phyloP scores from a whole-genome alignment of 2,888 invertebrate genomes.

The Colostygia pectinataria region DNA sequence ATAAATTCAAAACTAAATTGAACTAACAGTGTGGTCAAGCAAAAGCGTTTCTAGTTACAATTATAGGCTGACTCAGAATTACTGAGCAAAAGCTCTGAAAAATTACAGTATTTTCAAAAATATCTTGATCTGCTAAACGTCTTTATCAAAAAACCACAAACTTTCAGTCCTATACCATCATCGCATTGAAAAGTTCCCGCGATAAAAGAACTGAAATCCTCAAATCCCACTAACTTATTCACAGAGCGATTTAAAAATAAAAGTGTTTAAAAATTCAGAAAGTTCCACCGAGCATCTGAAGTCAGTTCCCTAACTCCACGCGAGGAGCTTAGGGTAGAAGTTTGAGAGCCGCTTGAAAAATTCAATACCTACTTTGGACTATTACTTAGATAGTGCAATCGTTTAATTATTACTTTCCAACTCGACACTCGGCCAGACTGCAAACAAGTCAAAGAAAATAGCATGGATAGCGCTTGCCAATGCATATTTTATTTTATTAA shows the following conservation, averaged over 20 bases:
- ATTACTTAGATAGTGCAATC: constrained; percentile 39
- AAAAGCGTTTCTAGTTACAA: no score
- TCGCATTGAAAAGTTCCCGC: constrained; percentile 18
- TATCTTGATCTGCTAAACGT: no score
- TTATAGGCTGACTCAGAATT: no score
- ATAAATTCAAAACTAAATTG: no score
- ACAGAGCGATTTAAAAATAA: constrained; percentile 60
- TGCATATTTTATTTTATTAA: no score
- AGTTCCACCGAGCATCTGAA: constrained; percentile 54
- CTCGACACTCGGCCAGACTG: no score
- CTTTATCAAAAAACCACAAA: background rate
- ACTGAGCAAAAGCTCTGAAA: no score
- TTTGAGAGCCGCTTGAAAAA: constrained; percentile 49
- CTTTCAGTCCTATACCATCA: background rate
- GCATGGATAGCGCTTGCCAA: no score
- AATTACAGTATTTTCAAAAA: no score
- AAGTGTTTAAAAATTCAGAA: constrained; percentile 61
- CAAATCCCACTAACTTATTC: constrained; percentile 46
- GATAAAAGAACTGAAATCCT: constrained; percentile 35
- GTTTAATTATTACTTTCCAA: background rate
- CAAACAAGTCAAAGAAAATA: no score
- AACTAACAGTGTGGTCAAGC: no score
- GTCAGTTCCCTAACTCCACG: constrained; percentile 55
- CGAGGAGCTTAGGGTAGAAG: constrained; percentile 58
- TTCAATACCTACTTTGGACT: constrained; percentile 57